Percentiles rank a stretch among this genome's conserved stretches.
Evolutionary conservation across 2,888 invertebrate species (phyloP).

Genomic region (Ischnus inquisitorius): DNA sequence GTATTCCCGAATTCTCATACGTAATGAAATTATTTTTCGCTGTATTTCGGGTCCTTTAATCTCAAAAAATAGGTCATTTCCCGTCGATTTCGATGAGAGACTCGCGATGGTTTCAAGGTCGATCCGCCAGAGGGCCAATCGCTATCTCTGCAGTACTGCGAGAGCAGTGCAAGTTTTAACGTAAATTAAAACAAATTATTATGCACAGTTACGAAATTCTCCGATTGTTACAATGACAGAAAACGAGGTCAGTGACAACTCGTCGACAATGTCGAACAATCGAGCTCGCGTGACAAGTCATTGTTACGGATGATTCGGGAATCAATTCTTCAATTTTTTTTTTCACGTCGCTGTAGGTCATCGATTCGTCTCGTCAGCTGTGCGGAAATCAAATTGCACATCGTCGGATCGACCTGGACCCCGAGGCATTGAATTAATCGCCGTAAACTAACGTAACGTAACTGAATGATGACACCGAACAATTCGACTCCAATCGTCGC

Average conservation of each 20-base stretch:
- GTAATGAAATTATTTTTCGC: not conserved
- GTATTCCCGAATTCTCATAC: not conserved
- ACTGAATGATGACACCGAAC: slow-evolving; percentile 1
- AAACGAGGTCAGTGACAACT: not conserved
- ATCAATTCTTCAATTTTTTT: not conserved
- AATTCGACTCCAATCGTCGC: not conserved
- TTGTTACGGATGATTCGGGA: not conserved
- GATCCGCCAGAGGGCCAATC: not conserved
- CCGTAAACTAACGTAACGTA: not conserved
- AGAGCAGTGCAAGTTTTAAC: not conserved
- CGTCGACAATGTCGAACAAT: not conserved
- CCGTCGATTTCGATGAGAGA: not conserved
- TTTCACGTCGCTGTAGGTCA: not conserved
- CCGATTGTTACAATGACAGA: slow-evolving; percentile 24
- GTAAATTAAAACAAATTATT: slow-evolving; percentile 27
- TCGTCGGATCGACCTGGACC: not conserved
- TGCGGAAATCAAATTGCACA: not conserved
- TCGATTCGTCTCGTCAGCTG: not conserved
- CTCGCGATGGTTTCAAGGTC: not conserved
- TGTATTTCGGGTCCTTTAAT: not conserved
- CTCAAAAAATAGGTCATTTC: not conserved
- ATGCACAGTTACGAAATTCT: not conserved
- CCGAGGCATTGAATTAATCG: not conserved
- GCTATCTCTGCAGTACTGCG: not conserved
- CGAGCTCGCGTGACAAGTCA: not conserved